A percentile compares a stretch with the other conserved stretches of the same genome.
These are phyloP conservation scores for Fulica atra DNA, from an alignment of 2,113 vertebrate genomes.

Conservation along the genomic window DNA sequence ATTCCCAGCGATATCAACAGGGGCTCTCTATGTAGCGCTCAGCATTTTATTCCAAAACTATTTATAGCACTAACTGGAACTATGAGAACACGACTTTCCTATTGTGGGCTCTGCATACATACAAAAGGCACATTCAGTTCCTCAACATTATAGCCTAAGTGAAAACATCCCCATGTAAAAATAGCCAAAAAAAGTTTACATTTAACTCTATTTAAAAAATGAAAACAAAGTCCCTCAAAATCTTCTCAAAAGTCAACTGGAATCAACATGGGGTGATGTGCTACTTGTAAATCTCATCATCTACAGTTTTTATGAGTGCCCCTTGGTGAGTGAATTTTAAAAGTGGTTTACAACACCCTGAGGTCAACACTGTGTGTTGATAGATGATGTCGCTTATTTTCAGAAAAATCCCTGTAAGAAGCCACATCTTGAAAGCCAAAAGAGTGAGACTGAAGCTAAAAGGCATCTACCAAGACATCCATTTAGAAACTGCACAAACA, in stretches of 20 bases:
- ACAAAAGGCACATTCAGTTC: conserved; percentile 42
- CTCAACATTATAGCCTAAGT: conserved; percentile 23
- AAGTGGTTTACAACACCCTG: background rate
- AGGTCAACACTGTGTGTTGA: background rate
- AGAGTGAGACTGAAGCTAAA: background rate
- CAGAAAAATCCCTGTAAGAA: background rate
- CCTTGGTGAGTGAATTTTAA: background rate
- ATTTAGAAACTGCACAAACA: background rate
- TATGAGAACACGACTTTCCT: background rate
- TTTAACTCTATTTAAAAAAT: background rate
- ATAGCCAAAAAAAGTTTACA: conserved; percentile 14
- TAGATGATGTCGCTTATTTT: background rate
- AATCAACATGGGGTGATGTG: background rate
- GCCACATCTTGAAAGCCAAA: background rate
- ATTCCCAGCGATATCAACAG: background rate
- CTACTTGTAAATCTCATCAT: background rate
- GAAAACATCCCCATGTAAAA: conserved; percentile 46
- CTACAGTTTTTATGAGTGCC: background rate
- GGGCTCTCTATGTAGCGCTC: background rate
- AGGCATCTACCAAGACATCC: background rate
- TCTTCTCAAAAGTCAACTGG: background rate
- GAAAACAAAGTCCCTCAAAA: background rate
- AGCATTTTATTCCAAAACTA: conserved; percentile 18
- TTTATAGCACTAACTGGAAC: conserved; percentile 26
- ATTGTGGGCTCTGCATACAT: background rate